Base-by-base conservation (phyloP, 1,140 invertebrate species). In the Lethrus apterus region DNA sequence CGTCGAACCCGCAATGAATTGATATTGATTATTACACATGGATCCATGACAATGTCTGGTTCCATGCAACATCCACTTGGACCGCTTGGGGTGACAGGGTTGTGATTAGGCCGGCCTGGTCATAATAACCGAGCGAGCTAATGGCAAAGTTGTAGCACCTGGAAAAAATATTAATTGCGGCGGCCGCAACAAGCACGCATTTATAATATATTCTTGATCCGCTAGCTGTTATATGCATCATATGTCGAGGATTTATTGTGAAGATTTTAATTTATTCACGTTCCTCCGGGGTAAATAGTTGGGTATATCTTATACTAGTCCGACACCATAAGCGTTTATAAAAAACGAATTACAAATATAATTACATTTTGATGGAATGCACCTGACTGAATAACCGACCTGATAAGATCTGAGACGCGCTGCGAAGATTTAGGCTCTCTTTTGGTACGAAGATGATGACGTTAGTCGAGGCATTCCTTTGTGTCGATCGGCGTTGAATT, bases 261-360 rank as follows among this genome's bases (percentile, higher is more conserved):
- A 44, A 51, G 54, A 60, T 58, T 62, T 62, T 62, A 62, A 62
- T 62, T 62, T 62, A 62, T 62, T 60, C 60, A 55, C 54, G 32
- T 47, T 44, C 54, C 50, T 41, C 40, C 40, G 53, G 51, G 55
- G 45, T 41, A 52, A 59, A 59, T 59, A 55, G 55, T 56, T 48
- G 47, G 52, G 50, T 42, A 59, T 57, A 51, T 52, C 44, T 52
- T 56, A 52, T 46, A 34, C 24, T 46, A 35, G 44, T 29, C 43
- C 46, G 51, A 56, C 54, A 54, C 49, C 36, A 40, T 30, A 18
- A 42, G 17, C 45, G 18, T 46, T 42, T 48, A 53, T 42, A 55
- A 57, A 55, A 57, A 57, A 57, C 44, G 56, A 55, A 57, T 55
- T 53, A 57, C 53, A 57, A 57, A 57, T 54, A 57, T 57, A 57